Evolutionary conservation across 35 echinoderm and acorn worm species (phyloP).

Genomic region (Diadema setosum): DNA sequence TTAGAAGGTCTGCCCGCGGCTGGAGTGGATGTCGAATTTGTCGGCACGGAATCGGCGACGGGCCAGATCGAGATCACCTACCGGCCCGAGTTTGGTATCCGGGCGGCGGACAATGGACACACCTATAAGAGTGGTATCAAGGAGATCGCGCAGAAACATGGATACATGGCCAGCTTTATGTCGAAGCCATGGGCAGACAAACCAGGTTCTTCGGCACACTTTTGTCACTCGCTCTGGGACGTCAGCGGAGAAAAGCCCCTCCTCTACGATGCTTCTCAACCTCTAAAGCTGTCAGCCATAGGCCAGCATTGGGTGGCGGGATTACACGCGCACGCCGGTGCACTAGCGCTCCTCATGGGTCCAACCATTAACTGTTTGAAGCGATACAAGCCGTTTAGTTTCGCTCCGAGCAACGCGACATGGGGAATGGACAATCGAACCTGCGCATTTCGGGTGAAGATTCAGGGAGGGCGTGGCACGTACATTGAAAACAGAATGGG

Average conservation of each 20-base stretch:
- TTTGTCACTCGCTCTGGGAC: constrained; percentile 47
- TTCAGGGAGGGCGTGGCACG: neutral
- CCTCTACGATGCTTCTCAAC: neutral
- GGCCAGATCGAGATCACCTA: constrained; percentile 31
- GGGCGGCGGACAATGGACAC: constrained; percentile 20
- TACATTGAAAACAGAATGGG: constrained; percentile 44
- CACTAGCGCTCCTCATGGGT: neutral
- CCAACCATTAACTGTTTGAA: constrained; percentile 37
- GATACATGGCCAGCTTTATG: constrained; percentile 50
- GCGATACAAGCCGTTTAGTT: constrained; percentile 17
- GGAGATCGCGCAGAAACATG: constrained; percentile 44
- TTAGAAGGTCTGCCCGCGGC: constrained; percentile 9
- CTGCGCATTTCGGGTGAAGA: constrained; percentile 14
- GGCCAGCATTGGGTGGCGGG: constrained; percentile 43
- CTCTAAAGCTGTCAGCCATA: neutral
- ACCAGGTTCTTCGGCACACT: neutral
- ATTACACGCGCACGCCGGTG: constrained; percentile 8
- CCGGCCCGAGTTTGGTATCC: constrained; percentile 21
- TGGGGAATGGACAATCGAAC: constrained; percentile 52
- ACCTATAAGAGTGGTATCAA: constrained; percentile 35
- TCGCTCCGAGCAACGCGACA: neutral
- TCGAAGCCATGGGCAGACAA: constrained; percentile 17
- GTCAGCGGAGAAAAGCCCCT: neutral
- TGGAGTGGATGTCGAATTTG: constrained; percentile 38
- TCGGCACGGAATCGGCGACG: constrained; percentile 1